Percentiles rank a stretch among this genome's conserved stretches.
Evolutionary conservation across 2,888 invertebrate genomes (phyloP).

Genomic region (Brachyptera putata): DNA sequence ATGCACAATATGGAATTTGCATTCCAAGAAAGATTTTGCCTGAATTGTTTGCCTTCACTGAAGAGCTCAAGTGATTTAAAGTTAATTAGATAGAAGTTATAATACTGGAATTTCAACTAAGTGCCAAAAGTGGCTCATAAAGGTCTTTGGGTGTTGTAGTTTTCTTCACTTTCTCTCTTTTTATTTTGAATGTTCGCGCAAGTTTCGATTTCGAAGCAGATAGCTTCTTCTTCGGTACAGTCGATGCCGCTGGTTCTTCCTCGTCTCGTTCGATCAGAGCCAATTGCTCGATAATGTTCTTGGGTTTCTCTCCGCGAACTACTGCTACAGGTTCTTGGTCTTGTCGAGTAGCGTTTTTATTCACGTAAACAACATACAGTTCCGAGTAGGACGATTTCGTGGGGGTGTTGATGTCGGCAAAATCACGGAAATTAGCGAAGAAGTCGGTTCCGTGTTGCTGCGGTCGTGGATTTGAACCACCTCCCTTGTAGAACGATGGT

Average conservation of each 20-base stretch:
- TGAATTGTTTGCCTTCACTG: too few relatives aligned
- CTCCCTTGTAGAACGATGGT: constrained; percentile 51
- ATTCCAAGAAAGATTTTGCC: too few relatives aligned
- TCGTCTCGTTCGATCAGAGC: constrained; percentile 61
- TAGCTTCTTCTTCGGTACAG: constrained; percentile 41
- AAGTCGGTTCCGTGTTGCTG: constrained; percentile 68
- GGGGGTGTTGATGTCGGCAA: constrained; percentile 83
- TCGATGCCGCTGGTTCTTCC: constrained; percentile 13
- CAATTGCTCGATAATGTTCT: constrained; percentile 78
- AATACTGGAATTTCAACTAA: too few relatives aligned
- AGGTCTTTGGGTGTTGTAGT: constrained; percentile 49
- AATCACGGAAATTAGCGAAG: constrained; percentile 85
- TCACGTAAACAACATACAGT: constrained; percentile 77
- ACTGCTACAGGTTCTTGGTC: constrained; percentile 19
- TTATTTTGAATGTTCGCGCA: constrained; percentile 41
- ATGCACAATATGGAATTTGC: too few relatives aligned
- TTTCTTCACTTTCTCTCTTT: constrained; percentile 20
- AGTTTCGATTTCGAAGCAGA: constrained; percentile 65
- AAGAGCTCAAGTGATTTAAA: too few relatives aligned
- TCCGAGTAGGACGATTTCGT: constrained; percentile 78
- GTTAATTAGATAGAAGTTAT: too few relatives aligned
- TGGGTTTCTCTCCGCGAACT: constrained; percentile 42
- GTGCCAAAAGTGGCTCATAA: constrained; percentile 61
- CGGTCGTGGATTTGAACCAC: constrained; percentile 64
- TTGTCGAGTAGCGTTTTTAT: constrained; percentile 60